phyloP scores from a whole-genome alignment of 2,797 vertebrate genomes.

The Mycteria americana region DNA sequence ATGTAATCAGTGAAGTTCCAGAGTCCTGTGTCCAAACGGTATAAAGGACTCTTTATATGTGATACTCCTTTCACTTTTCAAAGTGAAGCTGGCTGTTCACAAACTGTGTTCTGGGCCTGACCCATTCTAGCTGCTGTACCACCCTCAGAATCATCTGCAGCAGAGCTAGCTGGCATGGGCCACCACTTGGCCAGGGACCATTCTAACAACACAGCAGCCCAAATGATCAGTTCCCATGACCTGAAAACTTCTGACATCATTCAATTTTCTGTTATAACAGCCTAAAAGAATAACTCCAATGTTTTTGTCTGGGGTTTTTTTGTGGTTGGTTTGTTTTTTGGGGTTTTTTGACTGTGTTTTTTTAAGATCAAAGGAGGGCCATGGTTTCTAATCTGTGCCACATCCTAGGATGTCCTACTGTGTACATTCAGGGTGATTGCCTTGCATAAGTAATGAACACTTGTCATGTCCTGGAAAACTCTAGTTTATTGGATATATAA shows the following conservation, averaged over 20 bases:
- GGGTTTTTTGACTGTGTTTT: background rate
- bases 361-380: background rate
- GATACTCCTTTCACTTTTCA: background rate
- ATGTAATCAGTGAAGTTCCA: background rate
- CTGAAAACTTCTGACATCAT: background rate
- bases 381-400: background rate
- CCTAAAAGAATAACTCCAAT: background rate
- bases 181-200: background rate
- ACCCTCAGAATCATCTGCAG: accelerated
- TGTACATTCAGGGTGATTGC: background rate
- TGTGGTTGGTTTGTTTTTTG: accelerated
- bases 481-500: background rate
- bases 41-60: background rate
- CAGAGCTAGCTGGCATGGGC: background rate
- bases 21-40: background rate
- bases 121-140: background rate
- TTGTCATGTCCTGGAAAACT: background rate
- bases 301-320: accelerated
- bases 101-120: background rate
- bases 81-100: background rate
- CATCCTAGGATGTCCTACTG: background rate
- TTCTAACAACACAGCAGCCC: background rate
- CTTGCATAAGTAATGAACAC: background rate
- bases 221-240: background rate
- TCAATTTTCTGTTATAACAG: background rate